A percentile compares a stretch with the other conserved stretches of the same genome.
Evolutionary conservation across 2,113 vertebrate species (phyloP).

Genomic region (Sterrhoptilus dennistouni): DNA sequence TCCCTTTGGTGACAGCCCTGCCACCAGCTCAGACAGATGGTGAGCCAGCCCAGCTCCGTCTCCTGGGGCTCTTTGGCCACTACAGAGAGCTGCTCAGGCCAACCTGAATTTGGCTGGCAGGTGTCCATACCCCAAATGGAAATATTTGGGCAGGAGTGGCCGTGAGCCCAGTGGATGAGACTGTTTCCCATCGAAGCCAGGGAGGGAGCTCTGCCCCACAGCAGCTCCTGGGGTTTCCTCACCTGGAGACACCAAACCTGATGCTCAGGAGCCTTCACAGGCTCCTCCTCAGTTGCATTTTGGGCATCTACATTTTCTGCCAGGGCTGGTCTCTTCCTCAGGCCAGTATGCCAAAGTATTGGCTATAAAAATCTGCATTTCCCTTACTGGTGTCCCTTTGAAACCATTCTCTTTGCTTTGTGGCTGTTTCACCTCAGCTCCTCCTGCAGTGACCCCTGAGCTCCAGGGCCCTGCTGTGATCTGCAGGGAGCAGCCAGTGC

Average conservation of each 20-base stretch:
- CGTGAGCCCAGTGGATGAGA: background rate
- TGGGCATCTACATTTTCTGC: background rate
- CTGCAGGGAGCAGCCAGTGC: background rate
- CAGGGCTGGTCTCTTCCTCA: background rate
- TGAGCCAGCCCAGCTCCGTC: background rate
- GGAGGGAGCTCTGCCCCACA: background rate
- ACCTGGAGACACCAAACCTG: background rate
- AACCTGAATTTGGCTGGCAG: background rate
- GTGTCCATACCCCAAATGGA: background rate
- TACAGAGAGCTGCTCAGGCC: background rate
- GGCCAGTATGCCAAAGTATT: background rate
- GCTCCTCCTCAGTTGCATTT: background rate
- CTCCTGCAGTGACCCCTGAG: background rate
- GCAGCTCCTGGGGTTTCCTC: background rate
- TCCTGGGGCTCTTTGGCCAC: background rate
- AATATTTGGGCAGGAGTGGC: background rate
- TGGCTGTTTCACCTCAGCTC: background rate
- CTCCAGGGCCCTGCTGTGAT: rapidly evolving
- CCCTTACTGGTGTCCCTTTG: background rate
- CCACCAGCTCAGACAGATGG: background rate
- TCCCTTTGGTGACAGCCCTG: background rate
- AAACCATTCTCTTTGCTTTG: background rate
- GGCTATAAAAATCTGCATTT: background rate
- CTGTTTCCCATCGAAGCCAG: background rate
- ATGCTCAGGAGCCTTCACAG: background rate